Evolutionary conservation across 2,113 vertebrate species (phyloP), one percentile per base, ranked within the genome.

Genomic region (Hippocampus barbouri): DNA sequence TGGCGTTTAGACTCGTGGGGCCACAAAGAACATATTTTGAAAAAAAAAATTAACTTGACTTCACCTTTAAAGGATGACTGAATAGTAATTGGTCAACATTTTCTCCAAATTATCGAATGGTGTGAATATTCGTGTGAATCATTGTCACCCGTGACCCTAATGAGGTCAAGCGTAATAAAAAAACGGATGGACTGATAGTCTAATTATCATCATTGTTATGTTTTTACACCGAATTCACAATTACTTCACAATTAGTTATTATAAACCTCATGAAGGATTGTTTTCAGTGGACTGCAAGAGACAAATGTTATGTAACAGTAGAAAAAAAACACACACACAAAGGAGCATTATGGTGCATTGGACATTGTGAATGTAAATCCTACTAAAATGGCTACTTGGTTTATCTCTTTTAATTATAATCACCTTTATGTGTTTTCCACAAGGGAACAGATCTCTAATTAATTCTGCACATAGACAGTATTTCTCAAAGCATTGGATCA

Each of bases 381-480:
- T 16, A 64, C 11, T 38, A 23, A 38, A 21, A 14, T 56, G 6
- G 4, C 49, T 41, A 41, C 12, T 59, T 8, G 57, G 27, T 72
- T 60, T 57, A 12, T 15, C n/a, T n/a, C 27, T 27, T 34, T 15
- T 57, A 14, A 70, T 57, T 51, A 47, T 45, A 43, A 66, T 66
- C 23, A 47, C 23, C 38, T 45, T 25, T 47, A 8, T 41, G 64
- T 45, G 20, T 1, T 47, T 9, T 59, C 11, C 21, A 27, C 7
- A 64, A 20, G 40, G 61, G 38, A 27, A 47, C 59, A 66, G 60
- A 69, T 49, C 20, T n/a, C 45, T 65, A 21, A 75, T 78, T 56
- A 66, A 61, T 38, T 54, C 12, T 2, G 16, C 53, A 69, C 38
- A 38, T 8, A 27, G 69, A 49, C 61, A 69, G 14, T 34, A 5